These are phyloP conservation scores for Nipponia nippon DNA, from an alignment of 2,113 vertebrate genomes.

Conservation along the genomic window DNA sequence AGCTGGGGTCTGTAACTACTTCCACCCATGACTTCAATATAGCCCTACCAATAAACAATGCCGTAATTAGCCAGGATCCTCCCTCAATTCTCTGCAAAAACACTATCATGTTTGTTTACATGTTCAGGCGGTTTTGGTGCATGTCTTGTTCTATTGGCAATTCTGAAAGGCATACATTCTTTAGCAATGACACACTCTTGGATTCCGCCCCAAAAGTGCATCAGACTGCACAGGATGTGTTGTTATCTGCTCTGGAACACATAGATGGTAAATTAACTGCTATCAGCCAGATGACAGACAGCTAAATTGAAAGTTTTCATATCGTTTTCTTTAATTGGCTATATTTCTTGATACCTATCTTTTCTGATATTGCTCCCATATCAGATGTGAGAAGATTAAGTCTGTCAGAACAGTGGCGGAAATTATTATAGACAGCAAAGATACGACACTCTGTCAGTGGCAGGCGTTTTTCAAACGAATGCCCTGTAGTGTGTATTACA, in stretches of 20 bases:
- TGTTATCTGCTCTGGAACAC: conserved; percentile 10
- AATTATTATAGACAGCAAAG: background rate
- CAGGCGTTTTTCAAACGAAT: background rate
- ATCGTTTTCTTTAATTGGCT: background rate
- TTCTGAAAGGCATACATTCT: conserved; percentile 24
- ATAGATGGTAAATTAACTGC: background rate
- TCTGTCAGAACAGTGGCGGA: background rate
- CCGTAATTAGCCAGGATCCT: background rate
- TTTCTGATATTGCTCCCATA: background rate
- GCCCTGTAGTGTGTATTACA: background rate
- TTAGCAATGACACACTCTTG: background rate
- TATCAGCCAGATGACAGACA: background rate
- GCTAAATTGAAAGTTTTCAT: background rate
- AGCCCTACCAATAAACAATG: background rate
- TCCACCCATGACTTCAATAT: background rate
- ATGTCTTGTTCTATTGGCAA: background rate
- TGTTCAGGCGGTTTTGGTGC: background rate
- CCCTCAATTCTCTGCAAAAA: background rate
- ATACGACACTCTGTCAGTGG: background rate
- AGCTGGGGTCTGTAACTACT: background rate
- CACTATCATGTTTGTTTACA: background rate
- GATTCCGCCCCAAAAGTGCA: background rate
- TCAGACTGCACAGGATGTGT: background rate
- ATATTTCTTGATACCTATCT: background rate
- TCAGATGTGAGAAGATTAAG: background rate